Evolutionary conservation across 2,888 invertebrate species (phyloP).

Genomic region (Hirtodrosophila trivittata): DNA sequence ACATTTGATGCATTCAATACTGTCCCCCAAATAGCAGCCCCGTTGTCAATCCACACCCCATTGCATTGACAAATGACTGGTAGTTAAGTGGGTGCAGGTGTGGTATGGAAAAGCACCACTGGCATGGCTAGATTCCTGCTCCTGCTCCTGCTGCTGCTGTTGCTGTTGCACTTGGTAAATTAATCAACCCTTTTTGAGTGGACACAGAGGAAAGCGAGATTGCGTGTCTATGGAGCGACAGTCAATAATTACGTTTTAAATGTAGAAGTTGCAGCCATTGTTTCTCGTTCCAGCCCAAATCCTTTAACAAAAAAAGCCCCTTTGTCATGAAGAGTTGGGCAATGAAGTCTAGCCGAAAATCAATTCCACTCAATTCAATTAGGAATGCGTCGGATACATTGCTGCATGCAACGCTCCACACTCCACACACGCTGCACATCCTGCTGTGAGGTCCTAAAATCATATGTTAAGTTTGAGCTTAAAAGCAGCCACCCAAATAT

Average conservation of each 20-base stretch:
- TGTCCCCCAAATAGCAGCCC: too few relatives aligned
- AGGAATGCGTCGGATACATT: constrained; percentile 48
- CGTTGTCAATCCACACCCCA: neutral
- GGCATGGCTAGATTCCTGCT: too few relatives aligned
- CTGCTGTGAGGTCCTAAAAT: constrained; percentile 7
- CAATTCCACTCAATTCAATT: constrained; percentile 69
- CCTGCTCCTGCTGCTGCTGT: too few relatives aligned
- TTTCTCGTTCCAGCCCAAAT: constrained; percentile 38
- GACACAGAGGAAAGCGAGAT: neutral
- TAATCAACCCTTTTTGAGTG: constrained; percentile 68
- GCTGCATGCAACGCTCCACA: constrained; percentile 35
- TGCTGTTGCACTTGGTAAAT: constrained; percentile 61
- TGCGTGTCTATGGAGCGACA: constrained; percentile 45
- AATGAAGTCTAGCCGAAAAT: constrained; percentile 42
- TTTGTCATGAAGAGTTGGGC: too few relatives aligned
- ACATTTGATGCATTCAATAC: constrained; percentile 53
- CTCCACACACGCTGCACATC: constrained; percentile 17
- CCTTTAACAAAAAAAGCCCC: too few relatives aligned
- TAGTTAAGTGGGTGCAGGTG: neutral
- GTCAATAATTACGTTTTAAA: constrained; percentile 67
- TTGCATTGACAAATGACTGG: constrained; percentile 38
- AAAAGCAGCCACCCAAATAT: constrained; percentile 52
- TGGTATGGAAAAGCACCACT: too few relatives aligned
- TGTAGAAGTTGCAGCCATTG: constrained; percentile 35
- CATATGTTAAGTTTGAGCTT: constrained; percentile 39